Evolutionary conservation across 2,113 vertebrate species (phyloP), one percentile per base, ranked within the genome.

Genomic region (Gila orcuttii): DNA sequence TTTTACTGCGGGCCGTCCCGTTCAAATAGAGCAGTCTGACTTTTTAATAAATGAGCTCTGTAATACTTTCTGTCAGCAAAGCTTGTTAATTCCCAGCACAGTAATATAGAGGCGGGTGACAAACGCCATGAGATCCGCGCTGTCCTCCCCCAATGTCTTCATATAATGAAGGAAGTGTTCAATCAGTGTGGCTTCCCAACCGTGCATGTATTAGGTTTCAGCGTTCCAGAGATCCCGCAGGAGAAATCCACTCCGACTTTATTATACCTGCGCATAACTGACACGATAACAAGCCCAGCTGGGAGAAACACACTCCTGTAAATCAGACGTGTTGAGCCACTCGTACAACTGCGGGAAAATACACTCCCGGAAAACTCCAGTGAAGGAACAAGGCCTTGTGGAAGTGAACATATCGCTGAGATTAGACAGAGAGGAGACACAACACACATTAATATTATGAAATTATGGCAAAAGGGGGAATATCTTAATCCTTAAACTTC

Each of bases 51-150:
- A 91, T 86, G 89, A 91, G 86, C 86, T 91, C 92, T 91, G 90
- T 92, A 93, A 93, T 93, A 92, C 89, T 86, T 89, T 88, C 89
- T 89, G 93, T 94, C 94, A 94, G 94, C 92, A 94, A 85, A 92
- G 73, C 90, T 90, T 55, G 85, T 87, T 91, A 89, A 93, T 87
- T 87, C 90, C 90, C 85, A 87, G 55, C 88, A 75, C 90, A 88
- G 90, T 90, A 91, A 90, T 89, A 92, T 71, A 89, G 84, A 81
- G 90, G 90, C 88, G 55, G 7, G 0, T 8, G 55, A 57, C 55
- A 23, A 7, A 2, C 19, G 5, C 52, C 4, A 3, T 19, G 17
- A 55, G 17, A 6, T 7, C 62, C 15, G 2, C 31, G 28, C n/a
- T 28, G 64, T 79, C 64, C 52, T 59, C 21, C 76, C n/a, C 33